These are phyloP conservation scores for Ceratoteleas bidentatus DNA, from an alignment of 1,140 invertebrate species.

Conservation along the genomic window DNA sequence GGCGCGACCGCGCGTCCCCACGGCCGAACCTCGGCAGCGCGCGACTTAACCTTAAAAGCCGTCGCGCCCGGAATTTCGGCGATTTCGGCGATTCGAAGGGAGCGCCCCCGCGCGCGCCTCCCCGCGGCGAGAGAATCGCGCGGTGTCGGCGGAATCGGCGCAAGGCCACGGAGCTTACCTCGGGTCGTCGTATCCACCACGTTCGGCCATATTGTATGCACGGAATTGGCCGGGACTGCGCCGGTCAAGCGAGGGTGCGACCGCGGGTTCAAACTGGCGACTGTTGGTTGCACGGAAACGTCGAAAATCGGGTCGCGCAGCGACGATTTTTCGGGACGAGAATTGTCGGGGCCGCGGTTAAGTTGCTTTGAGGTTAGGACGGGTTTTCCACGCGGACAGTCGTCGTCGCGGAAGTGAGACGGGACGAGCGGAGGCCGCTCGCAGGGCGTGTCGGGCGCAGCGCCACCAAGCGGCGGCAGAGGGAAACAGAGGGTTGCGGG, in stretches of 20 bases:
- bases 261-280: too few species aligned
- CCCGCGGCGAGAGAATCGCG: neutral
- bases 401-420: too few species aligned
- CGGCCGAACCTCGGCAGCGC: neutral
- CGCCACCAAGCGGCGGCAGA: too few species aligned
- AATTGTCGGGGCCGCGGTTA: too few species aligned
- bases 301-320: too few species aligned
- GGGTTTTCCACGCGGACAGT: too few species aligned
- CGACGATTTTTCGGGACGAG: too few species aligned
- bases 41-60: conserved; percentile 74
- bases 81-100: neutral
- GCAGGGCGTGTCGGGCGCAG: too few species aligned
- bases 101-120: neutral
- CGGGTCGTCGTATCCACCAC: conserved; percentile 80
- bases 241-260: conserved; percentile 48
- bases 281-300: too few species aligned
- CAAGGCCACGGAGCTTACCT: conserved; percentile 74
- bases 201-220: conserved; percentile 82
- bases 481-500: too few species aligned
- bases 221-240: conserved; percentile 76
- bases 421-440: too few species aligned
- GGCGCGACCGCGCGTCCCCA: neutral
- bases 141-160: neutral
- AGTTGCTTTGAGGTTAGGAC: too few species aligned
- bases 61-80: neutral